Base-by-base conservation (phyloP, 2,888 invertebrate species). In the Raillietiella orientalis region DNA sequence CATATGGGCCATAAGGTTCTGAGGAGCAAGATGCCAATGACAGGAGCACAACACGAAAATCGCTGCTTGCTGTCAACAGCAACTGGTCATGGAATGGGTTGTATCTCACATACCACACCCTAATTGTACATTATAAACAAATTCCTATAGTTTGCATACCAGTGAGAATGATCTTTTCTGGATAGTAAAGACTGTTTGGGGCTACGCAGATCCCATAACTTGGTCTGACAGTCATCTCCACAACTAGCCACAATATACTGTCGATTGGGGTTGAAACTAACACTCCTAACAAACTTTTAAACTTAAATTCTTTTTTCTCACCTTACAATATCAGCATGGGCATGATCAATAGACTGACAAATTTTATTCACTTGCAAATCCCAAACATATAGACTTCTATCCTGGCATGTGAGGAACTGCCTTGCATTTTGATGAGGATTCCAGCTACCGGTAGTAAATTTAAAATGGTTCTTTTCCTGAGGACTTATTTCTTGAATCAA, bases 211-310 rank as follows among this genome's bases (percentile, higher is more conserved):
- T 96, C 93, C 93, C 93, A 96, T 36, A 96, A 77, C 42, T 79
- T 77, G 10, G 79, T 59, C 24, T 66, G 66, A 1, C 82, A 84
- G 47, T 96, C 93, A 45, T 96, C 93, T 0, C 93, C 93, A 34
- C 77, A 84, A 2, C 72, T 79, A 0, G 74, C 75, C 32, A 93
- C 43, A 38, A 74, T 72, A 41, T 87, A 87, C 39, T 84, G 87
- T 45, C 75, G 71, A 48, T 93, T 93, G n/a, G 84, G 75, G 50
- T 96, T 96, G 42, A 84, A 90, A 47, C 93, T 93, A 20, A 96
- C 45, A 41, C 84, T 79, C 28, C 90, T 31, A 50, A 31, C 30
- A 30, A 25, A 34, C 35, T 29, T 34, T 31, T 15, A 27, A 5
- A 11, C 16, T 8, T 6, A 9, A 11, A 23, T n/a, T 19, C 19